A percentile compares a stretch with the other conserved stretches of the same genome.
Conservation (phyloP, 2,113 vertebrate genomes). For the Chloebia gouldiae region DNA sequence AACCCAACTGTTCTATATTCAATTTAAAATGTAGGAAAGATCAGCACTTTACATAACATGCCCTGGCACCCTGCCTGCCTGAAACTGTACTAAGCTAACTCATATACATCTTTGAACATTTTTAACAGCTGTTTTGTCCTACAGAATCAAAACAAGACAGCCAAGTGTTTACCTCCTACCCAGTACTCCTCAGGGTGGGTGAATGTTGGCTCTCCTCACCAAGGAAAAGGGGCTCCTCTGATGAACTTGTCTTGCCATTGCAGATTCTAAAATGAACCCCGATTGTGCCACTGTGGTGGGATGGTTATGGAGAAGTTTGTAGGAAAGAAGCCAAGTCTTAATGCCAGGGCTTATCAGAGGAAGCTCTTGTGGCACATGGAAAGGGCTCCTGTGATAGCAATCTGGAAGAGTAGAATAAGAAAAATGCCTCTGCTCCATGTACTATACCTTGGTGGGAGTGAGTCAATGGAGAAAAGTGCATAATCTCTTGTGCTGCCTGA, state of each 20-base stretch:
- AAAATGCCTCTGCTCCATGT: background rate
- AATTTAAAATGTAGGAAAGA: conserved; percentile 3
- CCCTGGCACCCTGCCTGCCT: background rate
- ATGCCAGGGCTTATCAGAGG: background rate
- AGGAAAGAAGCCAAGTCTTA: background rate
- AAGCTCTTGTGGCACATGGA: background rate
- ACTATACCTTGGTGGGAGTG: background rate
- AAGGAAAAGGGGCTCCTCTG: background rate
- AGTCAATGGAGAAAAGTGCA: background rate
- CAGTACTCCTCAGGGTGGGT: background rate
- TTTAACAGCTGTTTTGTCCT: background rate
- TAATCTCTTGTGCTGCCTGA: background rate
- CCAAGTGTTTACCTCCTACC: background rate
- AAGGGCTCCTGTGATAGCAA: background rate
- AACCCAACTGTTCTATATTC: background rate
- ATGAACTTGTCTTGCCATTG: background rate
- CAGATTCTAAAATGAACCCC: background rate
- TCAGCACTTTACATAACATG: conserved; percentile 50
- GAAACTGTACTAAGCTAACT: background rate
- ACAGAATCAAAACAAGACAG: background rate
- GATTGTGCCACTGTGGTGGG: background rate
- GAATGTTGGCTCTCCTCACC: background rate
- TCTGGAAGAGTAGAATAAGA: background rate
- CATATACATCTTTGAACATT: background rate
- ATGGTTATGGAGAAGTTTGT: background rate